Evolutionary conservation across 2,888 invertebrate species (phyloP), one percentile per base, ranked within the genome.

Genomic region (Clistopyga incitator): DNA sequence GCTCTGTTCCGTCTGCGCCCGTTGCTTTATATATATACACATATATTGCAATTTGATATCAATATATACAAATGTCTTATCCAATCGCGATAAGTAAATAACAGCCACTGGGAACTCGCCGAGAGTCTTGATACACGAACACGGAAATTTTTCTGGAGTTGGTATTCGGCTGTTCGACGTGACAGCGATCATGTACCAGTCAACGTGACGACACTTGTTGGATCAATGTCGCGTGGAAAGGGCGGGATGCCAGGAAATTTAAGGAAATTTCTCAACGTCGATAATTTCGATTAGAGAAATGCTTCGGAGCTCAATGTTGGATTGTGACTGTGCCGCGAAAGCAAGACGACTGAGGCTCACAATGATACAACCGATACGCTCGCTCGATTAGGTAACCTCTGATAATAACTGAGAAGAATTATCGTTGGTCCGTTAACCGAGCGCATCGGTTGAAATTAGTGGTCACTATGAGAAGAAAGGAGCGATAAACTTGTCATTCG

Each of bases 361-460:
- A 68, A 82, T 72, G 74, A 70, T 74, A 54, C 74, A 25, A 78
- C 34, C 20, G 56, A 52, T 65, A 20, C 59, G 54, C 25, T 38
- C 29, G 75, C 61, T 72, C 76, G 64, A 71, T 85, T 82, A 84
- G 84, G 76, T 72, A 72, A 54, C 45, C 65, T 38, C 68, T 71
- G 83, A 77, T 85, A 83, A 86, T 78, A 59, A 74, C 56, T 38
- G 71, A 38, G 68, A 78, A 71, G 84, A 85, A 86, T 86, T 85
- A 86, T 78, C 84, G 68, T 29, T 68, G 71, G 20, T 74, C 54
- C 71, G 84, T 72, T 82, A 85, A 83, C 50, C 20, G 47, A 68
- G 61, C 76, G 64, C 52, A 64, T 15, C 45, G 52, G 6, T 29
- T 20, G 59, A 20, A 61, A 59, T 42, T 25, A 0, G 23, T 15